Evolutionary conservation across 2,888 invertebrate species (phyloP).

Genomic region (Falcaria lacertinaria): DNA sequence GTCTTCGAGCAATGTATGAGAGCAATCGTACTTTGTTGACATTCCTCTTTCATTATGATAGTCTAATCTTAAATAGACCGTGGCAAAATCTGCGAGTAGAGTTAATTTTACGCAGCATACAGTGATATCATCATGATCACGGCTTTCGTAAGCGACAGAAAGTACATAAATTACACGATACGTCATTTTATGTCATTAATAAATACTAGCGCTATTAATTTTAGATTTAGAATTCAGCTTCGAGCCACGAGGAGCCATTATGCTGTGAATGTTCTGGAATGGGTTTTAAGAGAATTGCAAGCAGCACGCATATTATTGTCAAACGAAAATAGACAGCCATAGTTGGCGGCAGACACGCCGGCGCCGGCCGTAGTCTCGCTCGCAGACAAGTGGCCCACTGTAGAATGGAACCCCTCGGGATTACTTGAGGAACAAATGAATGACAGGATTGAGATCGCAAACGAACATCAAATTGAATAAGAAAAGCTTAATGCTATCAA

Average conservation of each 20-base stretch:
- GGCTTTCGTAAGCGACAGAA: background rate
- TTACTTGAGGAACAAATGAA: slow-evolving; percentile 34
- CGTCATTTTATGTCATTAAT: background rate
- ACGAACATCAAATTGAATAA: background rate
- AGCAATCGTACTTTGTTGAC: background rate
- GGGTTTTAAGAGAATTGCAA: slow-evolving; percentile 5
- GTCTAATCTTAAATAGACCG: background rate
- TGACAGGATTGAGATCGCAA: slow-evolving; percentile 31
- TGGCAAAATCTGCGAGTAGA: background rate
- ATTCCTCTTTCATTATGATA: background rate
- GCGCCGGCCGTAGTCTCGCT: slow-evolving; percentile 37
- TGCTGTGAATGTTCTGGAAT: background rate
- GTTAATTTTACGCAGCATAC: background rate
- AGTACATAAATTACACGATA: background rate
- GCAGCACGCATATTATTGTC: slow-evolving; percentile 27
- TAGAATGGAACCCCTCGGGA: slow-evolving; percentile 30
- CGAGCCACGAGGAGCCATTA: background rate
- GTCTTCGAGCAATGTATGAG: no score
- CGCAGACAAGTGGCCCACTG: slow-evolving; percentile 32
- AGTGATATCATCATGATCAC: background rate
- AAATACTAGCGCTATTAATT: background rate
- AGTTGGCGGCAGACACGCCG: slow-evolving; percentile 55
- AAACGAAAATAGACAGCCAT: slow-evolving; percentile 36
- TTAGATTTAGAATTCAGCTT: background rate
- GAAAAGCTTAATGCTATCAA: no score